Evolutionary conservation across 2,113 vertebrate genomes (phyloP).

Genomic region (Nettapus auritus): DNA sequence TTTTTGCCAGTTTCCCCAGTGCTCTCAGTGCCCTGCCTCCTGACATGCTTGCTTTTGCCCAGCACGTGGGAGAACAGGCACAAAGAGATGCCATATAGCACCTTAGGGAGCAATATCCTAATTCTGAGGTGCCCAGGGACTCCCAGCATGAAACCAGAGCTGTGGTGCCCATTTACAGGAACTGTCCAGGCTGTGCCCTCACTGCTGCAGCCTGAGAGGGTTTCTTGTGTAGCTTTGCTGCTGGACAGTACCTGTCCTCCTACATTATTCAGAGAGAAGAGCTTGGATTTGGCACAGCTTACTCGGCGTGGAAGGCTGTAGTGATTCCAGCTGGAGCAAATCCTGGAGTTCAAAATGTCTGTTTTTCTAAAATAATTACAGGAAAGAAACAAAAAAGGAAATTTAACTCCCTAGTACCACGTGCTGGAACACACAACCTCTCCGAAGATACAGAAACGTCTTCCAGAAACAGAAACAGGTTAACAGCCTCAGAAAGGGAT

Average conservation of each 20-base stretch:
- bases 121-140: not conserved
- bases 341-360: not conserved
- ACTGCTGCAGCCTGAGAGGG: not conserved
- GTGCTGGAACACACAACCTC: not conserved
- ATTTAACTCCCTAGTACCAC: not conserved
- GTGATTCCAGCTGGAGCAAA: not conserved
- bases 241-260: not conserved
- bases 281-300: not conserved
- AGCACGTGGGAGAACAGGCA: not conserved
- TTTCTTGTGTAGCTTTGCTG: not conserved
- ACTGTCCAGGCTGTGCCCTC: not conserved
- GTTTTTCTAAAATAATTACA: not conserved
- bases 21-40: not conserved
- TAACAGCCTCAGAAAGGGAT: slow-evolving; percentile 13
- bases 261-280: not conserved
- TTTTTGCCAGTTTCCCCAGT: too few relatives aligned
- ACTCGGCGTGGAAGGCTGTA: not conserved
- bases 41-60: not conserved
- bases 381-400: not conserved
- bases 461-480: slow-evolving; percentile 35
- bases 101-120: not conserved
- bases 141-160: not conserved
- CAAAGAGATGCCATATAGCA: not conserved
- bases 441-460: not conserved
- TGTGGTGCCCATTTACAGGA: not conserved